Conservation (phyloP, 1,140 invertebrate species). For the Lucilia cuprina region DNA sequence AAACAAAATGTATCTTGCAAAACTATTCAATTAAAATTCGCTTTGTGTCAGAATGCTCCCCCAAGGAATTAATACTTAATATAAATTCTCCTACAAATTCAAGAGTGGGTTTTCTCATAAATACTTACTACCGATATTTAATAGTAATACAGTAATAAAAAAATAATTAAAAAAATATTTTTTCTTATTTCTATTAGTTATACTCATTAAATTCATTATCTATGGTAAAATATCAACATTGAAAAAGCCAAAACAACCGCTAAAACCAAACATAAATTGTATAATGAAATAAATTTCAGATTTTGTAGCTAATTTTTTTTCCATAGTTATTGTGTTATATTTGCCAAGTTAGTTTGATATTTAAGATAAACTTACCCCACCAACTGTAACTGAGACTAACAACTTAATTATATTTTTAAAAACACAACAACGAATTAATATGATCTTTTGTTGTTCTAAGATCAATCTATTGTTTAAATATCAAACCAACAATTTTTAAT, state of each 20-base stretch:
- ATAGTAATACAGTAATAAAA: not conserved
- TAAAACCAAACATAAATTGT: not conserved
- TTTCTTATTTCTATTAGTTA: not conserved
- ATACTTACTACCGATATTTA: not conserved
- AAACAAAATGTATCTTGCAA: too few species aligned
- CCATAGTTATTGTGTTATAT: not conserved
- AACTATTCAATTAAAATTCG: too few species aligned
- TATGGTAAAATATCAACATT: not conserved
- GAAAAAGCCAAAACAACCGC: not conserved
- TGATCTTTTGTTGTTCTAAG: not conserved
- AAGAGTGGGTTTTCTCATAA: not conserved
- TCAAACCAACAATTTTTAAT: not conserved
- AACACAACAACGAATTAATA: not conserved
- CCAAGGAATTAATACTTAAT: too few species aligned
- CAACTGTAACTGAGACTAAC: slow-evolving; percentile 1
- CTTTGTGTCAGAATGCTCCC: too few species aligned
- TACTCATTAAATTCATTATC: slow-evolving; percentile 9
- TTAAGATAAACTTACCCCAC: not conserved
- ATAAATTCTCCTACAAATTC: too few species aligned
- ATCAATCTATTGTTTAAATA: slow-evolving; percentile 9
- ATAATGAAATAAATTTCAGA: not conserved
- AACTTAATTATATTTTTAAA: not conserved
- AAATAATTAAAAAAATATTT: not conserved
- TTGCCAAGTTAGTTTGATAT: not conserved
- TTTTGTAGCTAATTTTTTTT: not conserved